Evolutionary conservation across 2,888 invertebrate genomes (phyloP), one percentile per base, ranked within the genome.

Genomic region (Cordilura impudica): DNA sequence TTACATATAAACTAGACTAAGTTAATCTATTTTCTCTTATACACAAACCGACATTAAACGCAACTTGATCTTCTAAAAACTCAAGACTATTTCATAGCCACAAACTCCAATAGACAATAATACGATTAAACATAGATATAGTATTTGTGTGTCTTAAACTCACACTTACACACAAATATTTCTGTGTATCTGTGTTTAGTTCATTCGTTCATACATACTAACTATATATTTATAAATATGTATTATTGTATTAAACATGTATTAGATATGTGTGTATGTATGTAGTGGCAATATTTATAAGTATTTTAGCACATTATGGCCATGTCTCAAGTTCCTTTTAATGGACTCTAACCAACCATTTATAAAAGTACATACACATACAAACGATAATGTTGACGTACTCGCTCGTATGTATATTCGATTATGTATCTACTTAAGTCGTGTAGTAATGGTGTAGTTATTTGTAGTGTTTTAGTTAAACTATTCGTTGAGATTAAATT

Each of bases 401-500:
- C 31, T 31, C 31, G 12, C 8, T 8, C 6, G 26, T 26, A 4
- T 26, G 6, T 26, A 26, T 26, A 26, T n/a, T n/a, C n/a, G n/a
- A n/a, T 3, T 26, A 26, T 26, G 26, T 26, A 26, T 26, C n/a
- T n/a, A n/a, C n/a, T n/a, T n/a, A n/a, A n/a, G n/a, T n/a, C n/a
- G n/a, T n/a, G n/a, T n/a, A n/a, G 14, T 47, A 19, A 19, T 29
- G 51, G 2, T 49, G 19, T 39, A n/a, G 31, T 35, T 31, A 8
- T 47, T 14, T 56, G 26, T 26, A 10, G 35, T 26, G 0, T 29
- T 65, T 58, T 51, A 47, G 67, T 58, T 67, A 79, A 79, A 79
- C 79, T 79, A 75, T 75, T 79, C 47, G 71, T 79, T 63, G 71
- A 79, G 79, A 79, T 79, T 79, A 79, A 72, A 69, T 79, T 79